Evolutionary conservation across 2,797 vertebrate genomes (phyloP), one percentile per base, ranked within the genome.

Genomic region (Pogonophryne albipinna): DNA sequence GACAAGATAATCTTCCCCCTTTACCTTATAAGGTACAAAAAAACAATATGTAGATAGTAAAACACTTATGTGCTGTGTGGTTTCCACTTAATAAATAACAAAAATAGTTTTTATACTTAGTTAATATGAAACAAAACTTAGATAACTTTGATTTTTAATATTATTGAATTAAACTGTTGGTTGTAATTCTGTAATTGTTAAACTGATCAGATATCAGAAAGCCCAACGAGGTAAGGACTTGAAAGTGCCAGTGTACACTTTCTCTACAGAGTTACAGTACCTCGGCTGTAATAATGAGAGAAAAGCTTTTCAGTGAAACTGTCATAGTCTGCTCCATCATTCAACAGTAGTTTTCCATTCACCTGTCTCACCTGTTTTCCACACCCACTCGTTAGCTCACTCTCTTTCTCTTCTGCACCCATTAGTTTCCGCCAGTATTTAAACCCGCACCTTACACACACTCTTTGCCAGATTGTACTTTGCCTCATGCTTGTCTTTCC

Each of bases 251-350:
- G 6, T 78, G 70, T 27, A 14, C 9, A 20, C 55, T 57, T 61
- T 27, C 27, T 47, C 44, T 23, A 27, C 51, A 68, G 41, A 66
- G 53, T 38, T 50, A 17, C 38, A 42, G 60, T 38, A 56, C 66
- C 20, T 73, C 78, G 67, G 62, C 74, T 78, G 45, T 70, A 71
- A 77, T 78, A 70, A 78, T 49, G 49, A 71, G 49, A 83, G 12
- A 71, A 79, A 75, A 60, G 27, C 59, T 66, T 79, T 78, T 68
- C 62, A 76, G 56, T 7, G 34, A 51, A 71, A n/a, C n/a, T n/a
- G n/a, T n/a, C n/a, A n/a, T n/a, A n/a, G n/a, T n/a, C n/a, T n/a
- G n/a, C n/a, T n/a, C n/a, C n/a, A n/a, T n/a, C n/a, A n/a, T n/a
- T n/a, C n/a, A n/a, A n/a, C n/a, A n/a, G n/a, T n/a, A n/a, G n/a